These are phyloP conservation scores for Lasioglossum marginatum DNA, from an alignment of 2,888 invertebrate species.

Conservation along the genomic window DNA sequence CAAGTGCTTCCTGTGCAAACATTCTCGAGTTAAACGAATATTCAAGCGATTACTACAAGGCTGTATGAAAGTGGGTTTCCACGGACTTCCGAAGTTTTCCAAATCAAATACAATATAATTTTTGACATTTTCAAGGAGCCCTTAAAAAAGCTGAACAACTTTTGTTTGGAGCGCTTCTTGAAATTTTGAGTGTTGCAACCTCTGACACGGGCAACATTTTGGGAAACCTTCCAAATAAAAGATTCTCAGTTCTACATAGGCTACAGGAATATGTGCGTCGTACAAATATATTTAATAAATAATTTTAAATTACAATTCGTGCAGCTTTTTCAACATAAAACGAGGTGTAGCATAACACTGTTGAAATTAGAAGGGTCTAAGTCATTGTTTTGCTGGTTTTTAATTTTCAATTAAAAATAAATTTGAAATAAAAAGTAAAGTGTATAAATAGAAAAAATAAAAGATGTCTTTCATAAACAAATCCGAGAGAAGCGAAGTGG, in stretches of 20 bases:
- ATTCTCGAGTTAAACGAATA: neutral
- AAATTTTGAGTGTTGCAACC: neutral
- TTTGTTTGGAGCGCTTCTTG: neutral
- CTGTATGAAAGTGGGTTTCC: conserved; percentile 4
- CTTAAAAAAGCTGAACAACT: neutral
- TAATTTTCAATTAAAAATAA: neutral
- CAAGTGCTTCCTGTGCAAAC: neutral
- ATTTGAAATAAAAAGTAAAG: neutral
- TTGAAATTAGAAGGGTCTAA: neutral
- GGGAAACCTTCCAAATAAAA: neutral
- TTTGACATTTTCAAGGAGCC: neutral
- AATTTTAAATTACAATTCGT: neutral
- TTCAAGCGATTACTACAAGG: neutral
- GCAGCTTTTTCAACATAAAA: neutral
- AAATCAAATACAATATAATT: neutral
- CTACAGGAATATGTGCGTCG: neutral
- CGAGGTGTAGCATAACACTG: neutral
- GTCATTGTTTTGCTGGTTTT: neutral
- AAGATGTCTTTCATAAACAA: neutral
- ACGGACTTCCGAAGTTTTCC: neutral
- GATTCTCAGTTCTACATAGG: neutral
- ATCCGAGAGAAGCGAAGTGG: neutral
- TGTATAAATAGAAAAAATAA: neutral
- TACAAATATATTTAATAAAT: neutral
- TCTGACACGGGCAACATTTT: neutral